Base-by-base conservation (phyloP, 2,113 vertebrate species). In the Antigone vipio region DNA sequence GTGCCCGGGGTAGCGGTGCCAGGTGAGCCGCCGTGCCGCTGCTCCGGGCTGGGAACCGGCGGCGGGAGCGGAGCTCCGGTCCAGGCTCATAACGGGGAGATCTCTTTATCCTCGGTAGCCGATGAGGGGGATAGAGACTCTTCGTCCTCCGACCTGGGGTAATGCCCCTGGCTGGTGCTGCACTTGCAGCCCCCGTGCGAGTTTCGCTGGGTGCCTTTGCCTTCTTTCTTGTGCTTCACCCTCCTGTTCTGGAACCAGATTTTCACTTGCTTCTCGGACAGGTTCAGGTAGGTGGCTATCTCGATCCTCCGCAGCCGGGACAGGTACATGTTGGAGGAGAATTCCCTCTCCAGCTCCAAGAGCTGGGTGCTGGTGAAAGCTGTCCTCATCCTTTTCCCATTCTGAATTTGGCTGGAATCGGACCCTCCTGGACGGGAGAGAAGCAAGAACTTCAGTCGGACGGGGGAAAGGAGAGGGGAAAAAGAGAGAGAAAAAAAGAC, bases 231-330 rank as follows among this genome's bases (percentile, higher is more conserved):
- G 98, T 99, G 99, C 92, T 99, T 99, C 87, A 99, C 99, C 14
- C 99, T 97, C 83, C 99, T 98, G 97, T 99, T 99, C 96, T 99
- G 99, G 95, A 99, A 99, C 99, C 99, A 99, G 97, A 99, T 99
- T 96, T 99, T 99, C 97, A 99, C 99, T 95, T 99, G 99, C 78
- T 99, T 99, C 98, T 99, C 99, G 2, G 99, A 99, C 76, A 99
- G 98, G 97, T 98, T 99, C 96, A 99, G 97, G 97, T 99, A 99
- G 10, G 99, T 99, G 76, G 99, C 99, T 88, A 99, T 99, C 94
- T 99, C 99, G 95, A 99, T 99, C 91, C 99, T 98, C 64, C 99
- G 98, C 58, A 99, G 98, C 55, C 99, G 98, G 11, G 99, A 99
- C 64, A 99, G 98, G 96, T 99, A 99, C 99, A 99, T 99, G 97